Base-by-base conservation (phyloP, 2,113 vertebrate genomes). In the Cryptotis parvus region DNA sequence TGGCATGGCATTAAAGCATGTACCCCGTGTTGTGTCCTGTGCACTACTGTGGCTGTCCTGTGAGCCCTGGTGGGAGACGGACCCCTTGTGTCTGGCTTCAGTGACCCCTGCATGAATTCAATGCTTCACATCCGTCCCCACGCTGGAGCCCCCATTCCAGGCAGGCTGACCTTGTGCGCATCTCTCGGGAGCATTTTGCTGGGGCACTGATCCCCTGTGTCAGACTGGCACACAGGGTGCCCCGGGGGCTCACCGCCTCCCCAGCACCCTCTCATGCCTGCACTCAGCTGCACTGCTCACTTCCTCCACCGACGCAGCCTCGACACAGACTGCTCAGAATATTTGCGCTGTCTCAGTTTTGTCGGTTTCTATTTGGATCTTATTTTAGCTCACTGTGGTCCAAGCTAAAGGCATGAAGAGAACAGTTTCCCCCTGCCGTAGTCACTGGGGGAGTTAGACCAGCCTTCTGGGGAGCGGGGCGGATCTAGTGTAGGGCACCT, bases 1-100 rank as follows among this genome's bases (percentile, higher is more conserved):
- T 93, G 95, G 94, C 94, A 92, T 95, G 92, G 87, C 95, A 94
- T 93, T 94, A 92, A 52, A 82, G 96, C 96, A 96, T 95, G 95
- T 89, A 55, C 70, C 73, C 58, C 85, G 66, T 79, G 39, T 24
- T 83, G n/a, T 68, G 52, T 61, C n/a, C 84, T 74, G 31, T 91
- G 14, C 20, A 16, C 20, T n/a, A 65, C 49, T 66, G 65, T 92
- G 87, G 91, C 72, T 89, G 86, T 95, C 86, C 82, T 41, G 37
- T 95, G 89, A 93, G 73, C 72, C 79, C 75, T 80, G 82, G 77
- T 66, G 84, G 74, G 43, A 22, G 35, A 87, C 84, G 80, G 84
- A 58, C 22, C 55, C 63, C 79, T 86, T 37, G 0, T 84, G 26
- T 93, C 82, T 86, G 76, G 70, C 81, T 93, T 85, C 43, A 26